Percentiles rank a stretch among this genome's conserved stretches.
phyloP scores from a whole-genome alignment of 2,888 invertebrate genomes.

The Euzophera pinguis region DNA sequence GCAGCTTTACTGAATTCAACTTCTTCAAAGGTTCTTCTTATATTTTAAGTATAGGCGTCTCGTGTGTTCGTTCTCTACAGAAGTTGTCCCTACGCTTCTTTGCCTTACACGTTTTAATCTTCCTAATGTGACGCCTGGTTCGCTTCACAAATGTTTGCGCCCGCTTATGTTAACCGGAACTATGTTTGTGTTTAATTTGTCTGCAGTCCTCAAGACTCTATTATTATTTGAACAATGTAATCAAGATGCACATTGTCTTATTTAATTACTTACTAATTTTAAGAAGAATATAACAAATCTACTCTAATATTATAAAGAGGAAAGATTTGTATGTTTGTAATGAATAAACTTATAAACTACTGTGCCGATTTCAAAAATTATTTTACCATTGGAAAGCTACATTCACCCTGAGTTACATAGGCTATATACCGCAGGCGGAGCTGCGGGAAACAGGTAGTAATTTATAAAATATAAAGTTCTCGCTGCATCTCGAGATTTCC shows the following conservation, averaged over 20 bases:
- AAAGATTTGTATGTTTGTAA: too few relatives aligned
- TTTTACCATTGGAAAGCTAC: too few relatives aligned
- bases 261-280: too few relatives aligned
- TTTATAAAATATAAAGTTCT: too few relatives aligned
- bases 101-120: constrained; percentile 74
- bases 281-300: too few relatives aligned
- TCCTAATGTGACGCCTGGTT: constrained; percentile 68
- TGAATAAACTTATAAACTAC: too few relatives aligned
- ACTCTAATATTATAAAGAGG: too few relatives aligned
- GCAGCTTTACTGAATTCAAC: background rate
- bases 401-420: too few relatives aligned
- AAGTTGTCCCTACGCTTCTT: constrained; percentile 51
- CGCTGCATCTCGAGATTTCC: too few relatives aligned
- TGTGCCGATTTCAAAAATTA: too few relatives aligned
- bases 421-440: too few relatives aligned
- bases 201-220: constrained; percentile 12
- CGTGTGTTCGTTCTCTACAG: constrained; percentile 18
- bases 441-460: too few relatives aligned
- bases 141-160: constrained; percentile 55
- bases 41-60: constrained; percentile 1
- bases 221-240: constrained; percentile 9
- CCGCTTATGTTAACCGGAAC: constrained; percentile 44
- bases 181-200: constrained; percentile 45
- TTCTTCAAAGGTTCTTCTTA: background rate
- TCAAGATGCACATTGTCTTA: constrained; percentile 9